phyloP scores from a whole-genome alignment of 1,140 invertebrate genomes.

The Antheraea pernyi region DNA sequence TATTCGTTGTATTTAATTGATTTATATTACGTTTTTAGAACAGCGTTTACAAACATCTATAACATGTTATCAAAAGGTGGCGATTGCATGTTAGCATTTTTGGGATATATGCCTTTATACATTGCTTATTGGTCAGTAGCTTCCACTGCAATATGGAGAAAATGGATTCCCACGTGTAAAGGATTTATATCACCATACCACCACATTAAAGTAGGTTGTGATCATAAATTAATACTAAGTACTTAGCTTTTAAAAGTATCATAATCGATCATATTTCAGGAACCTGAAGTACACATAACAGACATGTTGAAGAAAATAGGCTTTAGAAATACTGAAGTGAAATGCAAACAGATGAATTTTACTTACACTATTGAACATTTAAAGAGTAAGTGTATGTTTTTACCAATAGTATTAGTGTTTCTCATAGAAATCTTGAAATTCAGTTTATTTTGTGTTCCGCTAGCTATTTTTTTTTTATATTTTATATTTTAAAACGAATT shows the following conservation, averaged over 20 bases:
- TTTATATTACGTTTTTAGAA: conserved; percentile 1
- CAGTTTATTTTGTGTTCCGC: too few relatives aligned
- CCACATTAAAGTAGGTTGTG: neutral
- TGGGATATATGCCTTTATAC: too few relatives aligned
- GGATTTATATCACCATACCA: conserved; percentile 7
- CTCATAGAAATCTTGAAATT: too few relatives aligned
- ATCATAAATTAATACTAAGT: neutral
- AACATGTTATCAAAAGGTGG: neutral
- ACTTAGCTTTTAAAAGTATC: neutral
- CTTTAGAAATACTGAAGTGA: conserved; percentile 6
- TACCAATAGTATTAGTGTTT: too few relatives aligned
- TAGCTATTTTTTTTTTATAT: too few relatives aligned
- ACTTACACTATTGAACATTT: neutral
- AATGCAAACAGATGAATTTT: conserved; percentile 2
- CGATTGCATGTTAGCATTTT: too few relatives aligned
- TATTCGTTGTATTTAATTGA: too few relatives aligned
- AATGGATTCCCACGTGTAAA: neutral
- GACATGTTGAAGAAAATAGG: conserved; percentile 11
- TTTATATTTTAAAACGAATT: too few relatives aligned
- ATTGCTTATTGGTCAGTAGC: too few relatives aligned
- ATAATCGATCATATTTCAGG: conserved; percentile 6
- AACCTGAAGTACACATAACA: neutral
- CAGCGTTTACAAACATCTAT: conserved; percentile 7
- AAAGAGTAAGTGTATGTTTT: too few relatives aligned
- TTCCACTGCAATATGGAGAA: neutral